Percentiles rank a stretch among this genome's conserved stretches.
Evolutionary conservation across 2,888 invertebrate species (phyloP).

Genomic region (Bibio marci): DNA sequence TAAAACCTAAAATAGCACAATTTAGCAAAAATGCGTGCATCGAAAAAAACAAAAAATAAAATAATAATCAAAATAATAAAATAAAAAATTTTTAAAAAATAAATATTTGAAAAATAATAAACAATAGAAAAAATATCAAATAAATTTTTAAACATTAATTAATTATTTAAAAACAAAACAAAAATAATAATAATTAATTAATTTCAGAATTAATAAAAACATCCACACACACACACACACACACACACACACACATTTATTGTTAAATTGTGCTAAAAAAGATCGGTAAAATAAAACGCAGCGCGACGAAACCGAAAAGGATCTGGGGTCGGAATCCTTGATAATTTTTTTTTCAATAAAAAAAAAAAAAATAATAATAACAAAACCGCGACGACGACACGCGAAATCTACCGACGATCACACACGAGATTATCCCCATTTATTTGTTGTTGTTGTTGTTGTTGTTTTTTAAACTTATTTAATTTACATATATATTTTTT

Average conservation of each 20-base stretch:
- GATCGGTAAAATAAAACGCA: constrained; percentile 13
- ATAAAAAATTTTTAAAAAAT: background rate
- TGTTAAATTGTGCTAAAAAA: constrained; percentile 5
- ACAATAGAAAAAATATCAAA: too few relatives aligned
- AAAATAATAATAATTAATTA: background rate
- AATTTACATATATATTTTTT: too few relatives aligned
- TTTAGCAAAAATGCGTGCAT: constrained; percentile 10
- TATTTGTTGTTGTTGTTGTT: too few relatives aligned
- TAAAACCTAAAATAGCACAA: constrained; percentile 16
- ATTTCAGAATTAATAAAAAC: too few relatives aligned
- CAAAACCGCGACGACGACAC: constrained; percentile 15
- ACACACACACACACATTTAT: too few relatives aligned
- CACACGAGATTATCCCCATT: too few relatives aligned
- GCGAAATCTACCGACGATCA: constrained; percentile 16
- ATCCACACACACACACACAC: too few relatives aligned
- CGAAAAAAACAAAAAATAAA: background rate
- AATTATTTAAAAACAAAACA: background rate
- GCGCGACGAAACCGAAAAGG: constrained; percentile 11
- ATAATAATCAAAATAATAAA: too few relatives aligned
- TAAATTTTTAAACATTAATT: background rate
- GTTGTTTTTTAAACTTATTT: too few relatives aligned
- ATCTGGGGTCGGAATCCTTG: constrained; percentile 28
- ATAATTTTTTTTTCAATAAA: background rate
- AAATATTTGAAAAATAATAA: background rate
- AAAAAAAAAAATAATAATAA: too few relatives aligned